phyloP scores from a whole-genome alignment of 1,140 invertebrate genomes.

The Coelopa frigida region DNA sequence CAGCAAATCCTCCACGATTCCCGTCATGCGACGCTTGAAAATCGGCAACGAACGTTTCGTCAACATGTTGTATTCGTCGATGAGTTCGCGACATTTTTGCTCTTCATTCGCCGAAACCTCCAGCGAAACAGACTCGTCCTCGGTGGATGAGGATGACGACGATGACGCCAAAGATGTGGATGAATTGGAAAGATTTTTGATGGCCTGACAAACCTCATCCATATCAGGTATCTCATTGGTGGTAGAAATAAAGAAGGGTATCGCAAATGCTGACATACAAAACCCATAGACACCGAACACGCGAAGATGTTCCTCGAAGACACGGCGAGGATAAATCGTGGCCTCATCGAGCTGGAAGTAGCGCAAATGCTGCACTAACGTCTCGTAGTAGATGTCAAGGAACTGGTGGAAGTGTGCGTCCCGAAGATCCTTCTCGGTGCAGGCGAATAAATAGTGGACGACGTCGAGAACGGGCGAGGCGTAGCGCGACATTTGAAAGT shows the following conservation, averaged over 20 bases:
- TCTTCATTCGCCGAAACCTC: no score
- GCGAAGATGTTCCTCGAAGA: constrained; percentile 22
- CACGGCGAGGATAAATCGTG: constrained; percentile 41
- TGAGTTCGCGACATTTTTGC: constrained; percentile 18
- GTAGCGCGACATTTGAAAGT: constrained; percentile 48
- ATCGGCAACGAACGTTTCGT: constrained; percentile 27
- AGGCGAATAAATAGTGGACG: constrained; percentile 46
- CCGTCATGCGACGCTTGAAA: constrained; percentile 24
- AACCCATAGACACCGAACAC: constrained; percentile 20
- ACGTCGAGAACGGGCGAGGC: constrained; percentile 46
- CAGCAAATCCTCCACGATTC: constrained; percentile 18
- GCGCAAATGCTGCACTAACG: constrained; percentile 33
- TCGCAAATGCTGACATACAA: constrained; percentile 23
- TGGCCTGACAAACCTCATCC: constrained; percentile 26
- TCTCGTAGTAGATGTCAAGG: constrained; percentile 44
- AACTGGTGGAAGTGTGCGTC: constrained; percentile 44
- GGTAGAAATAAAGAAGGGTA: constrained; percentile 28
- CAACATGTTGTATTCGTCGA: constrained; percentile 24
- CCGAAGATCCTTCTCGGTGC: constrained; percentile 44
- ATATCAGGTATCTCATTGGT: constrained; percentile 24
- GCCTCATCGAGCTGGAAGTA: constrained; percentile 40
- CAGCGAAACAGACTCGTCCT: no score
- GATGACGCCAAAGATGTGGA: no score
- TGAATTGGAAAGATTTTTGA: constrained; percentile 19
- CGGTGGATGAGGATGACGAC: no score